Conservation (phyloP, 2,113 vertebrate species). For the Barnardius zonarius region DNA sequence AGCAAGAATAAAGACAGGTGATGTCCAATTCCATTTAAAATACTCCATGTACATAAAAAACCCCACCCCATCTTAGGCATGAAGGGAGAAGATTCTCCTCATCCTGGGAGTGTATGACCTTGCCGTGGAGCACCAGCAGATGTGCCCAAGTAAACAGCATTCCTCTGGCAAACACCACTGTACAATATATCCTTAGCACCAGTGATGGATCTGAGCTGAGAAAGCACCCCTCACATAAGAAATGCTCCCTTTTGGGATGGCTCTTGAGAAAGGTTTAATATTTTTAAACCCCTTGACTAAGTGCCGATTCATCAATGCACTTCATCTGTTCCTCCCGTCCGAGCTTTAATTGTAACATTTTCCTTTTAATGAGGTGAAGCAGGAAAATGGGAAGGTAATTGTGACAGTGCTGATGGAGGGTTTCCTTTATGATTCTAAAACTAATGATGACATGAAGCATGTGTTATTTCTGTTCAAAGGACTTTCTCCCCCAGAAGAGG, state of each 20-base stretch:
- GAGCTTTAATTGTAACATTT: constrained; percentile 45
- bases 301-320: constrained; percentile 42
- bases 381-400: constrained; percentile 47
- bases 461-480: neutral
- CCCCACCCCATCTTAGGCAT: rapidly evolving
- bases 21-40: neutral
- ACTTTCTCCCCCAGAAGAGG: neutral
- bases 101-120: too few species aligned
- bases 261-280: neutral
- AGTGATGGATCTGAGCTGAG: neutral
- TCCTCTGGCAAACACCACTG: neutral
- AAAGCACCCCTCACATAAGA: neutral
- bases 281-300: constrained; percentile 24
- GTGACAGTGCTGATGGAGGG: neutral
- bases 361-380: constrained; percentile 51
- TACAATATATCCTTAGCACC: neutral
- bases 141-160: rapidly evolving
- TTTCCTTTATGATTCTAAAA: constrained; percentile 14
- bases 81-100: neutral
- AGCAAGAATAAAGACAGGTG: neutral
- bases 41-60: neutral
- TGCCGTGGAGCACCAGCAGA: neutral
- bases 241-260: neutral
- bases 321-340: constrained; percentile 39
- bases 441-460: neutral